Percentiles rank a stretch among this genome's conserved stretches.
These are phyloP conservation scores for Hydrozoanthus tunicans DNA, from an alignment of 64 coral and sea anemone genomes.

Conservation along the genomic window DNA sequence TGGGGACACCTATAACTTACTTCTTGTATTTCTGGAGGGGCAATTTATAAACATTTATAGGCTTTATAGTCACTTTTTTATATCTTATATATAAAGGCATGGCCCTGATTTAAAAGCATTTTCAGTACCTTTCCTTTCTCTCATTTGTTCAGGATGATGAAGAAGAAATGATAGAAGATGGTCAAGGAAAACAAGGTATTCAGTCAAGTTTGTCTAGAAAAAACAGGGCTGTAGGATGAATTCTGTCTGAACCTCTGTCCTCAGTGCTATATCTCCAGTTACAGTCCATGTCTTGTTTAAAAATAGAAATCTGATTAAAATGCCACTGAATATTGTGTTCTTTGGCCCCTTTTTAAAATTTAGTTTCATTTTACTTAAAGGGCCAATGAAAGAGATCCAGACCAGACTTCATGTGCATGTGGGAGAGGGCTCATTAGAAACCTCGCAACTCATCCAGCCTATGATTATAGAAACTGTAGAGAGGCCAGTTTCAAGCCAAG, in stretches of 20 bases:
- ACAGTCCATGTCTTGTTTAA: slow-evolving; percentile 7
- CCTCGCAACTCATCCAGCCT: slow-evolving; percentile 7
- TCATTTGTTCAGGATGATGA: slow-evolving; percentile 14
- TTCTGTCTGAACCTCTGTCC: slow-evolving; percentile 3
- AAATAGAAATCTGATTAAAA: slow-evolving; percentile 10
- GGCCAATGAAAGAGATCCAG: slow-evolving; percentile 8
- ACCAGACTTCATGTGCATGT: slow-evolving; percentile 15
- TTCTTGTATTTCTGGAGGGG: slow-evolving; percentile 11
- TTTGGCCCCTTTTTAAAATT: slow-evolving; percentile 18
- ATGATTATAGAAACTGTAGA: slow-evolving; percentile 18
- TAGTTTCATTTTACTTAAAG: slow-evolving; percentile 12
- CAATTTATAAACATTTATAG: neutral
- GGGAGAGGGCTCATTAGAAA: slow-evolving; percentile 9
- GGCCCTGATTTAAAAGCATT: slow-evolving; percentile 10
- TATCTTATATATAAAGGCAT: neutral
- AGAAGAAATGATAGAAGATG: slow-evolving; percentile 14
- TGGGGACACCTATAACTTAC: neutral
- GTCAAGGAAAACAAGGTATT: slow-evolving; percentile 14
- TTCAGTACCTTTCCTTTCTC: slow-evolving; percentile 3
- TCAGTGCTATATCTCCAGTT: slow-evolving; percentile 10
- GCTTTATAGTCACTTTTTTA: neutral
- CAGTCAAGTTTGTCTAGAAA: too few species aligned
- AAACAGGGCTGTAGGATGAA: neutral
- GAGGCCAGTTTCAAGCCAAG: slow-evolving; percentile 18
- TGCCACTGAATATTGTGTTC: slow-evolving; percentile 18